Conservation (phyloP, 2,113 vertebrate species). For the Saimiri boliviensis region DNA sequence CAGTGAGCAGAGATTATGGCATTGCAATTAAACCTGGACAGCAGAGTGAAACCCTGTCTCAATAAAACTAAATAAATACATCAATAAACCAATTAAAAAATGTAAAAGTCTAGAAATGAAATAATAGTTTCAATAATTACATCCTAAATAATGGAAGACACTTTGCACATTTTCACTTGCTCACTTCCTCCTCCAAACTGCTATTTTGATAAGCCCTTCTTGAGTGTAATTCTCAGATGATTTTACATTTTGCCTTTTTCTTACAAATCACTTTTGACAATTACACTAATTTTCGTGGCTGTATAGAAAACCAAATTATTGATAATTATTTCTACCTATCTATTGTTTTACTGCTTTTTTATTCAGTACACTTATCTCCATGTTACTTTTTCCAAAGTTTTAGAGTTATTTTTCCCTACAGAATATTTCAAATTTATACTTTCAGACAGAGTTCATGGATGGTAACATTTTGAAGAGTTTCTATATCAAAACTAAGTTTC, state of each 20-base stretch:
- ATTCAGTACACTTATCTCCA: background rate
- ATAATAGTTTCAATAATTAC: background rate
- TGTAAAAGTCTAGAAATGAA: background rate
- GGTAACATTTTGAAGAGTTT: background rate
- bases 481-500: background rate
- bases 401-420: background rate
- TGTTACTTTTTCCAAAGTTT: background rate
- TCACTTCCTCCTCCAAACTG: background rate
- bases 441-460: background rate
- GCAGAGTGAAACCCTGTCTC: no score
- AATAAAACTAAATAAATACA: no score
- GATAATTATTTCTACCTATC: background rate
- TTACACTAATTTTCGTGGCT: background rate
- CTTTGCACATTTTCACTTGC: background rate
- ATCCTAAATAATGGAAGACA: background rate
- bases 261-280: background rate
- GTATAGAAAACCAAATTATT: no score
- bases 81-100: no score
- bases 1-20: no score
- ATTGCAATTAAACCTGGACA: no score
- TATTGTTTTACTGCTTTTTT: background rate
- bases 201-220: background rate
- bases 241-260: slow-evolving; percentile 11
- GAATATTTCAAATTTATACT: background rate
- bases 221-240: background rate